Evolutionary conservation across 2,888 invertebrate species (phyloP), one percentile per base, ranked within the genome.

Genomic region (Dascillus cervinus): DNA sequence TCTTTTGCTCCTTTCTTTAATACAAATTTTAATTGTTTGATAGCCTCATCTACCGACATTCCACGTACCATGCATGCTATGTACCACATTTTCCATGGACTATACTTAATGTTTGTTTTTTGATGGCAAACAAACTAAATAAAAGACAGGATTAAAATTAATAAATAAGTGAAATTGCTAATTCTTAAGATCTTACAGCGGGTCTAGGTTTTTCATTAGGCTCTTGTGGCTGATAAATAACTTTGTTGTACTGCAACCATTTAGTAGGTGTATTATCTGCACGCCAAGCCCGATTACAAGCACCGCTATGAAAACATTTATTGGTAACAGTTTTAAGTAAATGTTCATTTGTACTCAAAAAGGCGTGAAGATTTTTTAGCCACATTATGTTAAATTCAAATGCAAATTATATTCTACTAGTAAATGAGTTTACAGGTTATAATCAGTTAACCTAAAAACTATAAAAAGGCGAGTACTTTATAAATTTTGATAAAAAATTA

Each of bases 1-100:
- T 74, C 72, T 28, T 62, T 66, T 22, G 83, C 84, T 13, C 89
- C 90, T 64, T 89, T 88, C 54, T 81, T 84, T 5, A 74, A 59
- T 1, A 88, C 71, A 69, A 90, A 94, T 49, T 78, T 79, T 8
- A 96, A 66, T 61, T 96, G 95, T 60, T 85, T 89, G 1, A 95
- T 58, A 6, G 96, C 96, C 66, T 96, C 95, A 65, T 96, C 95
- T 2, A 95, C 82, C 9, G 83, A 72, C 84, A 95, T 82, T 8
- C 96, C 96, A 50, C 95, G 74, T 2, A 96, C 77, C 56, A 95
- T 73, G 46, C 72, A 68, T 2, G 94, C 89, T 22, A 92, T 73
- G 49, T 92, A 94, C 90, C 91, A 94, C 76, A 96, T 78, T 61
- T 92, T 96, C 56, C 85, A 79, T 1, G 84, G 84, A 54, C 89